Percentiles rank a stretch among this genome's conserved stretches.
Evolutionary conservation across 2,888 invertebrate genomes (phyloP).

Genomic region (Acronicta psi): DNA sequence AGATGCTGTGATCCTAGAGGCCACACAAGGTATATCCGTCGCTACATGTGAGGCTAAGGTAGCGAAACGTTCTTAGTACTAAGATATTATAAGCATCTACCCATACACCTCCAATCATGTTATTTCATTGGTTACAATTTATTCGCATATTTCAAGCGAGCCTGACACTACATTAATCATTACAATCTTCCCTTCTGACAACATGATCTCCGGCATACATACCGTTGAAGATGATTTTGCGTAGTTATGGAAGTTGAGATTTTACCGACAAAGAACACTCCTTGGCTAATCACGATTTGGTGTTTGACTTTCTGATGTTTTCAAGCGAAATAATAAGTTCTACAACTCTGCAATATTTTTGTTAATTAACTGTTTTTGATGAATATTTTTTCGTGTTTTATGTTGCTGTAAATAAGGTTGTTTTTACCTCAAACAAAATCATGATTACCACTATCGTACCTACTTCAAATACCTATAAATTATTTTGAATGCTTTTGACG

Average conservation of each 20-base stretch:
- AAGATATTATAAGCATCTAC: too few species aligned
- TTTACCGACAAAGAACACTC: slow-evolving; percentile 13
- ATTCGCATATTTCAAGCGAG: slow-evolving; percentile 11
- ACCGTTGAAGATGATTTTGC: slow-evolving; percentile 13
- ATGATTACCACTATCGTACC: too few species aligned
- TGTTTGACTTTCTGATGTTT: slow-evolving; percentile 32
- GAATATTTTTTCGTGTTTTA: slow-evolving; percentile 10
- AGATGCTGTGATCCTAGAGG: too few species aligned
- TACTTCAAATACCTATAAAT: too few species aligned
- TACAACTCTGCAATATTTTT: slow-evolving; percentile 25
- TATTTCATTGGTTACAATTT: background rate
- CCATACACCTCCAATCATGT: too few species aligned
- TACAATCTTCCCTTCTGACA: slow-evolving; percentile 31
- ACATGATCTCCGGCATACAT: slow-evolving; percentile 15
- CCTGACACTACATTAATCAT: slow-evolving; percentile 21
- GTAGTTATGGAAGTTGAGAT: slow-evolving; percentile 23
- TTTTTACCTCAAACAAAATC: background rate
- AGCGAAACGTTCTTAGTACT: too few species aligned
- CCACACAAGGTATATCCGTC: too few species aligned
- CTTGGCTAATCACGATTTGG: slow-evolving; percentile 25
- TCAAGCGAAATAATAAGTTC: slow-evolving; percentile 33
- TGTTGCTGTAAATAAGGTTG: background rate
- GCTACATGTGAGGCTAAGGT: too few species aligned
- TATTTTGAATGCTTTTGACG: too few species aligned
- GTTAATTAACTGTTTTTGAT: slow-evolving; percentile 35